Evolutionary conservation across 2,888 invertebrate species (phyloP).

Genomic region (Lycocerus yunnanus): DNA sequence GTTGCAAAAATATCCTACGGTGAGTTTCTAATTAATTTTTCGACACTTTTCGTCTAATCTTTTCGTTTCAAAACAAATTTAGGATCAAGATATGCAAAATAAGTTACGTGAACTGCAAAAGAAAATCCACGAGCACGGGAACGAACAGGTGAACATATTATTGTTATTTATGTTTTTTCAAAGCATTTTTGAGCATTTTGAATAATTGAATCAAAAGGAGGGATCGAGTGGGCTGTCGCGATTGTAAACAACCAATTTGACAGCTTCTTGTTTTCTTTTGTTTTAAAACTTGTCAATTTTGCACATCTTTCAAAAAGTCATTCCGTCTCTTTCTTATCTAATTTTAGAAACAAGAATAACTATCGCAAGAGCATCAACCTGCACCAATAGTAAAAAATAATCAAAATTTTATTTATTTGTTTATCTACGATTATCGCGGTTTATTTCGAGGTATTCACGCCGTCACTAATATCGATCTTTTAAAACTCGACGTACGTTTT

Average conservation of each 20-base stretch:
- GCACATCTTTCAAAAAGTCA: slow-evolving; percentile 25
- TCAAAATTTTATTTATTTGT: neutral
- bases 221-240: neutral
- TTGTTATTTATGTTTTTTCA: neutral
- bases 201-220: neutral
- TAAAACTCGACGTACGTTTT: neutral
- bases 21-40: slow-evolving; percentile 40
- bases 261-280: neutral
- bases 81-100: slow-evolving; percentile 49
- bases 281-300: neutral
- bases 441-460: slow-evolving; percentile 32
- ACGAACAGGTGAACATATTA: slow-evolving; percentile 49
- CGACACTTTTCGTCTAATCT: slow-evolving; percentile 8
- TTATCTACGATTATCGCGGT: slow-evolving; percentile 33
- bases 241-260: neutral
- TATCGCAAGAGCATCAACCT: neutral
- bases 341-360: slow-evolving; percentile 12
- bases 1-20: slow-evolving; percentile 46
- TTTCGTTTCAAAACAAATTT: slow-evolving; percentile 12
- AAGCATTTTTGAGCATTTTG: neutral
- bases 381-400: neutral
- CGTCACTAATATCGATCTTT: slow-evolving; percentile 40
- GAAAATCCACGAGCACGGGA: slow-evolving; percentile 50
- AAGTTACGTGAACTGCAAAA: slow-evolving; percentile 50
- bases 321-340: slow-evolving; percentile 25